Evolutionary conservation across 2,888 invertebrate species (phyloP), one percentile per base, ranked within the genome.

Genomic region (Panopea generosa): DNA sequence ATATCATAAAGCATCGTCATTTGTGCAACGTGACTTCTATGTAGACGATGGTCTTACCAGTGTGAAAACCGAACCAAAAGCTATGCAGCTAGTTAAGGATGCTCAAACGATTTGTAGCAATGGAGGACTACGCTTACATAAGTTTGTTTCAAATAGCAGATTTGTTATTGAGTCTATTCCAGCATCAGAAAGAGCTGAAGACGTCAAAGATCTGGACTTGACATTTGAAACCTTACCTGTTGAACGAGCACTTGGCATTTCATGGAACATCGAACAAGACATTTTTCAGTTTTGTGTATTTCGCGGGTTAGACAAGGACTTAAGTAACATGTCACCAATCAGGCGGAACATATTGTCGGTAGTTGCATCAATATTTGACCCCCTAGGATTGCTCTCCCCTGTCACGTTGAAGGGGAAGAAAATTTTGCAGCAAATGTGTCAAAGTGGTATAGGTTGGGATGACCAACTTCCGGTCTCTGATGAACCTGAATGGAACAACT

Each of bases 351-450:
- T 79, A 11, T 26, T 85, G 24, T 76, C 80, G 11, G 70, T 75
- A 7, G 60, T 84, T 2, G 56, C 47, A 18, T 70, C 76, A 16
- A 53, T 84, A 6, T 81, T 72, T 62, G 82, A 84, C 60, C 80
- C 84, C 1, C 52, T 84, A 14, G 81, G 77, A 26, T 71, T 84
- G 22, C 33, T 86, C n/a, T 63, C 83, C 7, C 84, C 84, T 11
- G 47, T 82, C n/a, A 45, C 68, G 7, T 66, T 84, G 7, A 43
- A 43, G 14, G 71, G 75, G 1, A 84, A 82, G 29, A 63, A 61
- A 49, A 63, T 84, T 7, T 49, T 84, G n/a, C 84, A 83, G 49
- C 45, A 84, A 38, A 68, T 82, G 69, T 82, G 77, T 26, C 56
- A 26, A 22, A 24, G 73, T 11, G 53, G 60, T 7, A 18, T 40